These are phyloP conservation scores for Brachionichthys hirsutus DNA, from an alignment of 2,113 vertebrate species.

Conservation along the genomic window DNA sequence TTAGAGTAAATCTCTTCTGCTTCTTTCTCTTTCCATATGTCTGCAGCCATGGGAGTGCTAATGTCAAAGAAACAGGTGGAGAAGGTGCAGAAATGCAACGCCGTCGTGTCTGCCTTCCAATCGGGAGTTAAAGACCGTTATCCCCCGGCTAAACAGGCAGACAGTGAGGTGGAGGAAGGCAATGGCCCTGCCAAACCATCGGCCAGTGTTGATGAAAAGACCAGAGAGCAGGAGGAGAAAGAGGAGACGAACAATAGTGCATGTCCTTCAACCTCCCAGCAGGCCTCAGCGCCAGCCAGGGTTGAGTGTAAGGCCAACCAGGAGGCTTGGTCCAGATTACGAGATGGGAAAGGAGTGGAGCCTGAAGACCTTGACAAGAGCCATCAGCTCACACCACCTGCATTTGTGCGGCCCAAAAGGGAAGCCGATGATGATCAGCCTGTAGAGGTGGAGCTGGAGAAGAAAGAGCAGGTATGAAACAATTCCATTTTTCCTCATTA, in stretches of 20 bases:
- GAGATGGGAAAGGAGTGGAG: conserved; percentile 92
- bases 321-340: conserved; percentile 90
- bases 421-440: conserved; percentile 87
- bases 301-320: conserved; percentile 80
- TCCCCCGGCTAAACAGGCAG: conserved; percentile 50
- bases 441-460: conserved; percentile 81
- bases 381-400: conserved; percentile 84
- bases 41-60: conserved; percentile 90
- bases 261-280: conserved; percentile 54
- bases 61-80: conserved; percentile 97
- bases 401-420: conserved; percentile 88
- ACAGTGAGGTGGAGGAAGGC: conserved; percentile 59
- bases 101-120: conserved; percentile 93
- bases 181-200: conserved; percentile 71
- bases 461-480: conserved; percentile 82
- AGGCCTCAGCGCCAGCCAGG: conserved; percentile 47
- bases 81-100: conserved; percentile 94
- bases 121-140: conserved; percentile 85
- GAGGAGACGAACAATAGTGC: conserved; percentile 66
- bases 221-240: conserved; percentile 38
- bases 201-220: conserved; percentile 65
- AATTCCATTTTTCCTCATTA: no score
- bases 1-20: conserved; percentile 19
- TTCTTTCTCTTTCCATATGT: conserved; percentile 25
- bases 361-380: conserved; percentile 89